Conservation (phyloP, 2,888 invertebrate genomes). For the Frankliniella intonsa region DNA sequence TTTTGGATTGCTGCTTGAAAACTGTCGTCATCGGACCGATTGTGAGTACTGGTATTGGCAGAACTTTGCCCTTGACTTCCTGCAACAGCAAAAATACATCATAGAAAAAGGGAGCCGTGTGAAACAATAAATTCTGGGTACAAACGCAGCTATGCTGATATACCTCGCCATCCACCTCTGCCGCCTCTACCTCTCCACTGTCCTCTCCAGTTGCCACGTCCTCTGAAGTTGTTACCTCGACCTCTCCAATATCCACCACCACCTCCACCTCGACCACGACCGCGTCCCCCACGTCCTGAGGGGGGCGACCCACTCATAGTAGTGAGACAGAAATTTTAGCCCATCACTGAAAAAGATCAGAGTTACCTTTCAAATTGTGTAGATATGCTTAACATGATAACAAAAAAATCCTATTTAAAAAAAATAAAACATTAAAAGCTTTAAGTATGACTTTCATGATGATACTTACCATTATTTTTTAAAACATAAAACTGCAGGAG, state of each 20-base stretch:
- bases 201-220: background rate
- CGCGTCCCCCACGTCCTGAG: background rate
- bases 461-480: too few species aligned
- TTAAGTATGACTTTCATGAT: too few species aligned
- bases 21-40: background rate
- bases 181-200: background rate
- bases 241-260: slow-evolving; percentile 6
- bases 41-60: background rate
- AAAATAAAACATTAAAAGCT: too few species aligned
- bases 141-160: background rate
- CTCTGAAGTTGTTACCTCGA: background rate
- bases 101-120: background rate
- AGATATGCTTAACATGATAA: too few species aligned
- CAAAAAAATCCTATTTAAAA: too few species aligned
- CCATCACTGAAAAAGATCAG: too few species aligned
- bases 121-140: background rate
- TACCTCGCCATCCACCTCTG: background rate
- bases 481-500: too few species aligned
- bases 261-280: slow-evolving; percentile 1
- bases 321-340: too few species aligned
- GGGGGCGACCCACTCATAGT: background rate
- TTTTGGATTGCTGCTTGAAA: background rate
- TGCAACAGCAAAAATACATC: background rate
- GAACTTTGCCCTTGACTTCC: background rate
- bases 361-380: too few species aligned